Base-by-base conservation (phyloP, 2,797 vertebrate species). In the Otolemur crassicaudatus region DNA sequence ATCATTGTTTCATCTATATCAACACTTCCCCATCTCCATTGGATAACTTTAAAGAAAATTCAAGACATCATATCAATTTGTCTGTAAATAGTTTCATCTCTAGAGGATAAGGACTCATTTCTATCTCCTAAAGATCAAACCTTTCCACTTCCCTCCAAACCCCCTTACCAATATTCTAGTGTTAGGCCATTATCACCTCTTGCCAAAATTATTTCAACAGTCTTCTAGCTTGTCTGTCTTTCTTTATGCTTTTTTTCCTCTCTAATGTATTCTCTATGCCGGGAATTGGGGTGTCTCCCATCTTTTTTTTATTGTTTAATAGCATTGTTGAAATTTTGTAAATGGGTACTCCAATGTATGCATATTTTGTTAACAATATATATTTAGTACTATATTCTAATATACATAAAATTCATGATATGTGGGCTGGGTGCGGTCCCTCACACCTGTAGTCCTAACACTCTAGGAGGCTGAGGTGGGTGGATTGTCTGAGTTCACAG, bases 31-130 rank as follows among this genome's bases (percentile, higher is more conserved):
- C 12, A 49, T 88, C n/a, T 83, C 43, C 72, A 37, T 11, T 87
- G 58, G 20, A 79, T 91, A 60, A 70, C 84, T 93, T 94, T 83
- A 80, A 75, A n/a, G 81, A 89, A 89, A 88, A 85, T 61, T 22
- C 56, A n/a, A 67, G 49, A 53, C 46, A 86, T 56, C 4, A 19
- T 25, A 63, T 77, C 22, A 63, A 19, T 49, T 63, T 90, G 83
- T 90, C 63, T 96, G 5, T 37, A 58, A 83, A 83, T 37, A 60
- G 43, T 69, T 89, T 22, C 80, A 63, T 92, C 43, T 84, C 19
- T 85, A 91, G 86, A 94, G 73, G 29, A 16, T 61, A 72, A 82
- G 19, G 37, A 72, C 31, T 53, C 46, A 63, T 37, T 94, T 88
- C 79, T 88, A n/a, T 29, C 43, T 77, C 23, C n/a, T 61, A 67